Percentiles rank a stretch among this genome's conserved stretches.
phyloP scores from a whole-genome alignment of 2,888 invertebrate species.

The Heteropelma amictum region DNA sequence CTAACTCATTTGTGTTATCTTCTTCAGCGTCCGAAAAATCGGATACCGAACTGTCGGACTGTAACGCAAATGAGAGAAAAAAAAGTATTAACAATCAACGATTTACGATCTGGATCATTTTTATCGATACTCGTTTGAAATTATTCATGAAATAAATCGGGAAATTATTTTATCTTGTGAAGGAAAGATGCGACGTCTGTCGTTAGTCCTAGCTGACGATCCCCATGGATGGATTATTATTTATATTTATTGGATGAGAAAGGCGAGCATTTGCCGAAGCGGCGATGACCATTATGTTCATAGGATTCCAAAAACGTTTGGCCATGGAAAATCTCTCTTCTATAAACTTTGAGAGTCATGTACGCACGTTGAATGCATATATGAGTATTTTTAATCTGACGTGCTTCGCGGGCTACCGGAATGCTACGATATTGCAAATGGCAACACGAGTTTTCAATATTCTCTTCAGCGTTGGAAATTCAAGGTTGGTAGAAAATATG shows the following conservation, averaged over 20 bases:
- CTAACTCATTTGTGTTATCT: constrained; percentile 67
- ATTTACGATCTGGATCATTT: background rate
- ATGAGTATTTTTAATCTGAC: too few species aligned
- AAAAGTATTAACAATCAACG: background rate
- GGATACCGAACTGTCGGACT: constrained; percentile 67
- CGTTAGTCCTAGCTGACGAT: too few species aligned
- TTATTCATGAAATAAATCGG: too few species aligned
- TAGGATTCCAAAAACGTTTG: constrained; percentile 15
- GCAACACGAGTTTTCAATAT: constrained; percentile 13
- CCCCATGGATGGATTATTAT: too few species aligned
- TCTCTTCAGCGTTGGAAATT: constrained; percentile 36
- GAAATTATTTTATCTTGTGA: too few species aligned
- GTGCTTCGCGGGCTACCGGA: background rate
- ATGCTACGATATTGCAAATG: constrained; percentile 27
- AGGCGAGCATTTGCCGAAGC: too few species aligned
- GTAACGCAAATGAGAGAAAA: constrained; percentile 33
- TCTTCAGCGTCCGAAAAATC: constrained; percentile 66
- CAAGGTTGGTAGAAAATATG: constrained; percentile 17
- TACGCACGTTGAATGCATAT: constrained; percentile 46
- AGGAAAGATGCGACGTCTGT: too few species aligned
- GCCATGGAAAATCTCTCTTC: constrained; percentile 17
- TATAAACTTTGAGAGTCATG: background rate
- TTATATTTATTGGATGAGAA: background rate
- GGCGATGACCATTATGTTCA: too few species aligned
- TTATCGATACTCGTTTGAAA: background rate